Evolutionary conservation across 2,888 invertebrate genomes (phyloP).

Genomic region (Polydesmus complanatus): DNA sequence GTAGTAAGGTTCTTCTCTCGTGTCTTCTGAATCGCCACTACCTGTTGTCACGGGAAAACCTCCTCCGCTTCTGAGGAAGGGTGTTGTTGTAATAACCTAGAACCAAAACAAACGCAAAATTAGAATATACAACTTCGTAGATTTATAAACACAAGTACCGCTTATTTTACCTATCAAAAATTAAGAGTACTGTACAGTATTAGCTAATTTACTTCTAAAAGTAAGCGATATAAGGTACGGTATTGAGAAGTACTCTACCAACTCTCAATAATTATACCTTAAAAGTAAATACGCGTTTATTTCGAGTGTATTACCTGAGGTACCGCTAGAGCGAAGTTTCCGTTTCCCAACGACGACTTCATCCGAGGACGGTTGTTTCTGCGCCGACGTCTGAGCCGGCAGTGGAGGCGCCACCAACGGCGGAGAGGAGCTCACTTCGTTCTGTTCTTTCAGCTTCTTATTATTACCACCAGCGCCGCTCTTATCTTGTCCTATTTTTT

Average conservation of each 20-base stretch:
- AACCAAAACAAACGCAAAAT: neutral
- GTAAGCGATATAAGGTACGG: no score
- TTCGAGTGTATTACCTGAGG: constrained; percentile 20
- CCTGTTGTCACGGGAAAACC: constrained; percentile 18
- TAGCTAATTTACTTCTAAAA: no score
- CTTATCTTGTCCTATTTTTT: constrained; percentile 2
- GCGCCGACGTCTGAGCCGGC: neutral
- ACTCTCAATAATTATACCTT: no score
- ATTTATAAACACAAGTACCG: no score
- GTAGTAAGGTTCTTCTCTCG: no score
- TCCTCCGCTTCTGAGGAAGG: constrained; percentile 17
- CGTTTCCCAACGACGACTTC: constrained; percentile 24
- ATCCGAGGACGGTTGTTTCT: constrained; percentile 8
- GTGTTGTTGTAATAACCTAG: constrained; percentile 17
- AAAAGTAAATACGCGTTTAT: neutral
- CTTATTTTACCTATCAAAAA: no score
- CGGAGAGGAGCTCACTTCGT: neutral
- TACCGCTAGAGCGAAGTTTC: constrained; percentile 25
- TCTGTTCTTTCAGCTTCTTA: neutral
- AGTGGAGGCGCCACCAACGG: neutral
- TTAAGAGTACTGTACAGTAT: no score
- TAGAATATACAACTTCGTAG: neutral
- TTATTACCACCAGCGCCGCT: neutral
- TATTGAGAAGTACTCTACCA: no score
- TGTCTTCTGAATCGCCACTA: no score